Conservation (phyloP, 2,113 vertebrate species). For the Lepus americanus region DNA sequence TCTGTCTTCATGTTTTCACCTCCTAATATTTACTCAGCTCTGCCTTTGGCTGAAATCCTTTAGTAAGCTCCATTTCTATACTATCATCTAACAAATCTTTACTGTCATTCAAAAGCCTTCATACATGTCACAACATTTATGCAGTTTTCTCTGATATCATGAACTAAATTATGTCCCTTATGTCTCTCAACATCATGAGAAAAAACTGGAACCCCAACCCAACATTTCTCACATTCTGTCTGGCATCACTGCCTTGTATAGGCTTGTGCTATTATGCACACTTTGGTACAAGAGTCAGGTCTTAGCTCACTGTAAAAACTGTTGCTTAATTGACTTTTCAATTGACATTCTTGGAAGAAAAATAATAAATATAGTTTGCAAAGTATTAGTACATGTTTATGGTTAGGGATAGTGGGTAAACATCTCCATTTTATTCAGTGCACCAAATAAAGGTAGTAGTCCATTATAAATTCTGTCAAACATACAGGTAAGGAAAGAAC, state of each 20-base stretch:
- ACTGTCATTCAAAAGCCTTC: constrained; percentile 41
- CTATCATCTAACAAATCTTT: background rate
- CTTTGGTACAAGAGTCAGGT: background rate
- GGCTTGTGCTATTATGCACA: background rate
- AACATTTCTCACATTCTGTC: constrained; percentile 16
- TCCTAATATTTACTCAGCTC: background rate
- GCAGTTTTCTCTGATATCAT: background rate
- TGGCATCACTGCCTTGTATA: background rate
- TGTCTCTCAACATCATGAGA: constrained; percentile 19
- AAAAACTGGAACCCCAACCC: background rate
- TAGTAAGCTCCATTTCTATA: background rate
- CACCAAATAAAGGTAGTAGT: background rate
- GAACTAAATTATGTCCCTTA: background rate
- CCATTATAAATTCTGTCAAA: background rate
- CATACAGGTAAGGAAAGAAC: background rate
- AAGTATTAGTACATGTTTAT: background rate
- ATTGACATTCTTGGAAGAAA: background rate
- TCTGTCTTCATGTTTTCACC: background rate
- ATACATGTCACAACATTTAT: background rate
- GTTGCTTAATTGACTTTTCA: background rate
- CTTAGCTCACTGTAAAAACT: background rate
- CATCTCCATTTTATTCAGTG: background rate
- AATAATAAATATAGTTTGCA: background rate
- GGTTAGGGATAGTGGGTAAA: background rate
- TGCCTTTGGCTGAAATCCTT: constrained; percentile 32